Conservation (phyloP, 2,113 vertebrate genomes). For the Semnopithecus entellus region DNA sequence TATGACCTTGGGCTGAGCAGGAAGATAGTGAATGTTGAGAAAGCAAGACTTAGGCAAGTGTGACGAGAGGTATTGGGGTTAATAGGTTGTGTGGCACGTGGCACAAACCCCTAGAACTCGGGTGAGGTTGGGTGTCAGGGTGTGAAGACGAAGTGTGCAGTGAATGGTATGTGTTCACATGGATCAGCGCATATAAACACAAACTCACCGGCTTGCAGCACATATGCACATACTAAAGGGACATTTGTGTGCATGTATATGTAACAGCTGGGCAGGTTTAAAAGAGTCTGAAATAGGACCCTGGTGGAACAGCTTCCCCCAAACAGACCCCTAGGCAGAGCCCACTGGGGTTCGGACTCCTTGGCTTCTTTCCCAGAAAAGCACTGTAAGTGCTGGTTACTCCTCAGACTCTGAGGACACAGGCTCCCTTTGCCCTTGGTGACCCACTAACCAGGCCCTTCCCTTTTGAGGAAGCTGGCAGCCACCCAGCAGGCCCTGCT, state of each 20-base stretch:
- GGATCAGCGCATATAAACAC: not conserved
- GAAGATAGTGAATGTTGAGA: not conserved
- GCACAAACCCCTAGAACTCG: not conserved
- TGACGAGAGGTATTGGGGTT: not conserved
- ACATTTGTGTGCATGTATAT: not conserved
- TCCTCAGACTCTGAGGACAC: not conserved
- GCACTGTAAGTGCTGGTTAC: not conserved
- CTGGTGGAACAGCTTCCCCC: not conserved
- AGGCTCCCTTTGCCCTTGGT: conserved; percentile 9
- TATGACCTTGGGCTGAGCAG: not conserved
- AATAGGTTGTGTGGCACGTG: accelerated
- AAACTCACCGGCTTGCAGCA: not conserved
- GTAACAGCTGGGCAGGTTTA: not conserved
- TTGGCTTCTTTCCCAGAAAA: conserved; percentile 15
- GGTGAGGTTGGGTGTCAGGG: not conserved
- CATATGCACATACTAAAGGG: not conserved
- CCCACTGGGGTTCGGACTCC: not conserved
- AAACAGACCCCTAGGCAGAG: conserved; percentile 26
- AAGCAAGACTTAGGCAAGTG: not conserved
- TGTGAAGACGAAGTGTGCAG: not conserved
- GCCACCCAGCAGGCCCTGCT: not conserved
- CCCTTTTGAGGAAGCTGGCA: not conserved
- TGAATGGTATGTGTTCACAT: not conserved
- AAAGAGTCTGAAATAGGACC: not conserved
- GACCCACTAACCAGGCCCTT: not conserved